Conservation (phyloP, 1,140 invertebrate species). For the Tetragnatha versicolor region DNA sequence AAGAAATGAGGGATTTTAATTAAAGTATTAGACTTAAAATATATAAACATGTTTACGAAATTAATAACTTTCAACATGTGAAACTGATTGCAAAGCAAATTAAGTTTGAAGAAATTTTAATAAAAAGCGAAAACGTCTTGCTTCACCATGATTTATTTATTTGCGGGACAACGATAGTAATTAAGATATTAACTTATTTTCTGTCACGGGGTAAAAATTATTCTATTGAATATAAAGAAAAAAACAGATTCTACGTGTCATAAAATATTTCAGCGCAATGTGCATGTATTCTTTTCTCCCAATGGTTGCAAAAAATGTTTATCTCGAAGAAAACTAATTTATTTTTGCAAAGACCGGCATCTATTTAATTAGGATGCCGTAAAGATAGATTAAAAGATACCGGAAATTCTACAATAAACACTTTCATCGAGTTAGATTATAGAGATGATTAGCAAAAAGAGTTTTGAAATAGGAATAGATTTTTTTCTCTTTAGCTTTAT, state of each 20-base stretch:
- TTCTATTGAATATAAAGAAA: not conserved
- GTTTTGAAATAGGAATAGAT: no score
- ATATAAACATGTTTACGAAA: no score
- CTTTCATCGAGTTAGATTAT: conserved; percentile 8
- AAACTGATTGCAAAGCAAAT: no score
- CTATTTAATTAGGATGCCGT: conserved; percentile 22
- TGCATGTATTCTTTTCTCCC: not conserved
- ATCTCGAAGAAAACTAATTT: conserved; percentile 29
- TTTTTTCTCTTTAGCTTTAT: not conserved
- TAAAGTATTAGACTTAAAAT: no score
- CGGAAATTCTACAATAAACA: conserved; percentile 16
- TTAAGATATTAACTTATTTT: conserved; percentile 38
- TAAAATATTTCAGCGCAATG: not conserved
- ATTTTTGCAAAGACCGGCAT: conserved; percentile 11
- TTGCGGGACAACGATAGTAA: not conserved
- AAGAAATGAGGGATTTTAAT: no score
- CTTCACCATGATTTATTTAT: conserved; percentile 21
- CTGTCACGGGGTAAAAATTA: not conserved
- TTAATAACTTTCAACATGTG: no score
- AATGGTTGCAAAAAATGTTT: conserved; percentile 23
- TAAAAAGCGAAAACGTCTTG: no score
- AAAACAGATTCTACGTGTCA: no score
- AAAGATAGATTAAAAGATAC: conserved; percentile 26
- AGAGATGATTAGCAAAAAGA: conserved; percentile 7
- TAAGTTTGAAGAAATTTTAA: no score